Conservation (phyloP, 2,888 invertebrate species). For the Apamea crenata region DNA sequence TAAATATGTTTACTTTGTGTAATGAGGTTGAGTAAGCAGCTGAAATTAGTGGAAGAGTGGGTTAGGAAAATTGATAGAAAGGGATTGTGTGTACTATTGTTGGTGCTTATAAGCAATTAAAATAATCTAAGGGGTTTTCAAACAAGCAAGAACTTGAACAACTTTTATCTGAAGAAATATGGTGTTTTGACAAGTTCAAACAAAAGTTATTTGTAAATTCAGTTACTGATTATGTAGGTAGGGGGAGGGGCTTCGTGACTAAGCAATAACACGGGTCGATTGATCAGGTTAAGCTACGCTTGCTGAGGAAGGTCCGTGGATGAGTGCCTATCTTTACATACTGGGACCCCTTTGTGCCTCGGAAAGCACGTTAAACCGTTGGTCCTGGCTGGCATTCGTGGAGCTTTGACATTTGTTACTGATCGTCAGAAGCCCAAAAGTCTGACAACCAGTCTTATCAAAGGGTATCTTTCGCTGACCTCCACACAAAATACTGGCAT, state of each 20-base stretch:
- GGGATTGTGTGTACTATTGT: not conserved
- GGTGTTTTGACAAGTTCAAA: not conserved
- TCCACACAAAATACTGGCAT: too few species aligned
- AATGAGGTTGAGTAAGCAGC: slow-evolving; percentile 28
- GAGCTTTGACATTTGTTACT: too few species aligned
- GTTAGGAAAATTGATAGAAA: not conserved
- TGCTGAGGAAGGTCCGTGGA: too few species aligned
- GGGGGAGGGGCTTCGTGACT: not conserved
- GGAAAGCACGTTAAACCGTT: too few species aligned
- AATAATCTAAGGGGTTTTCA: not conserved
- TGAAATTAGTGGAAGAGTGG: slow-evolving; percentile 20
- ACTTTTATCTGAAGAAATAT: not conserved
- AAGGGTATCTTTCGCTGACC: too few species aligned
- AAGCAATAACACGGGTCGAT: too few species aligned
- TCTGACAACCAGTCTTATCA: too few species aligned
- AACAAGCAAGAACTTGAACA: not conserved
- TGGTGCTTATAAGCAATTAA: not conserved
- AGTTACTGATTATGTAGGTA: not conserved
- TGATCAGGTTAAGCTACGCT: too few species aligned
- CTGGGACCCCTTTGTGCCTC: too few species aligned
- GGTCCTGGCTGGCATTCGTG: too few species aligned
- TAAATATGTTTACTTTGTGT: slow-evolving; percentile 33
- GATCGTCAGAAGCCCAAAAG: too few species aligned
- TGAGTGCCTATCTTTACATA: too few species aligned
- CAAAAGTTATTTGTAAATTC: not conserved